phyloP scores from a whole-genome alignment of 2,113 vertebrate genomes.

The Polyodon spathula region DNA sequence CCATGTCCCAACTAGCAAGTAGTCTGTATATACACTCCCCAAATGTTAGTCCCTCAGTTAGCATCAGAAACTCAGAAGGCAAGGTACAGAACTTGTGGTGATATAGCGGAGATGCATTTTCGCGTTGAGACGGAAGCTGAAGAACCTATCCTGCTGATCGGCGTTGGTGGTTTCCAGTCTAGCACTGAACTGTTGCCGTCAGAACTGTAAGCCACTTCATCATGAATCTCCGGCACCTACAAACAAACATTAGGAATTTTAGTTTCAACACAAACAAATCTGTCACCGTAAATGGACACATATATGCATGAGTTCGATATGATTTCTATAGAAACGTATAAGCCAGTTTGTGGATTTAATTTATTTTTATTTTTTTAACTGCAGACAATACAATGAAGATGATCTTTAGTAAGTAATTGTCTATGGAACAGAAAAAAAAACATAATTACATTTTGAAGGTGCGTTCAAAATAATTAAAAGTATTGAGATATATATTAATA shows the following conservation, averaged over 20 bases:
- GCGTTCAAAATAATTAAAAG: no score
- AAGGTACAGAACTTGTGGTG: slow-evolving; percentile 51
- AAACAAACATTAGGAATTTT: slow-evolving; percentile 7
- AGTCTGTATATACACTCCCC: no score
- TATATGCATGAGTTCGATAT: background rate
- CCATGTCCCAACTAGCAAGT: no score
- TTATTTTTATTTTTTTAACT: no score
- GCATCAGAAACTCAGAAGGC: background rate
- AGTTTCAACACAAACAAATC: background rate
- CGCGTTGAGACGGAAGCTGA: slow-evolving; percentile 35
- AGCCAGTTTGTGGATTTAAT: no score
- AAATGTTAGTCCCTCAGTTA: no score
- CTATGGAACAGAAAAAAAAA: no score
- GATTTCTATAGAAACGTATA: no score
- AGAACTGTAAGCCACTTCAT: slow-evolving; percentile 63
- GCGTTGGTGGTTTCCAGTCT: slow-evolving; percentile 58
- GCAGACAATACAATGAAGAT: no score
- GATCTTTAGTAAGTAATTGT: no score
- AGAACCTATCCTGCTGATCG: slow-evolving; percentile 38
- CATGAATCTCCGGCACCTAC: slow-evolving; percentile 66
- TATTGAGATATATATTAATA: no score
- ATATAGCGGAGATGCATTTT: slow-evolving; percentile 68
- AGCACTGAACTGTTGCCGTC: slow-evolving; percentile 46
- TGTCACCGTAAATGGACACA: background rate
- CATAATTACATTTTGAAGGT: no score